phyloP scores from a whole-genome alignment of 2,888 invertebrate species.

The Plusia festucae region DNA sequence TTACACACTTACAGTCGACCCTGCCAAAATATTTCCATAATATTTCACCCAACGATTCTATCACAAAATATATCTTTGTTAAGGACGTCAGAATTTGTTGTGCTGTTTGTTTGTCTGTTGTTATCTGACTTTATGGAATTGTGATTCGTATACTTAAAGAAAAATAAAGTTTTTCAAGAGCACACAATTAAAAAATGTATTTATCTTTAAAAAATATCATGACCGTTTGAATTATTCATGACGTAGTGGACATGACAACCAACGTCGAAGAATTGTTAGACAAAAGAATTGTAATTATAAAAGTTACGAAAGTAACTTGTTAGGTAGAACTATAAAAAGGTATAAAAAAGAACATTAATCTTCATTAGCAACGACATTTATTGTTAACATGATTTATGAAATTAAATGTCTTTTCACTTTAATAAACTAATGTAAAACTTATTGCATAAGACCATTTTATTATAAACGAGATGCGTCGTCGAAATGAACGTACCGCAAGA shows the following conservation, averaged over 20 bases:
- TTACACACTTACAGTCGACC: slow-evolving; percentile 56
- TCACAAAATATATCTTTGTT: slow-evolving; percentile 42
- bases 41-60: slow-evolving; percentile 54
- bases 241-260: background rate
- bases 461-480: slow-evolving; percentile 20
- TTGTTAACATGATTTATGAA: slow-evolving; percentile 51
- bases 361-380: slow-evolving; percentile 50
- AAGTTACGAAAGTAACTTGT: slow-evolving; percentile 47
- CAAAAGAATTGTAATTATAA: slow-evolving; percentile 42
- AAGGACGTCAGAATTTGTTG: slow-evolving; percentile 26
- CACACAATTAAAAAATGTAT: no score
- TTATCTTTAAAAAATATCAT: no score
- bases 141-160: no score
- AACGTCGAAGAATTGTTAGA: background rate
- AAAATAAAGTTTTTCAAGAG: no score
- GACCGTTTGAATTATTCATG: background rate
- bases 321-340: slow-evolving; percentile 46
- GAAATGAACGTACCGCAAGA: slow-evolving; percentile 22
- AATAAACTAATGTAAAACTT: slow-evolving; percentile 41
- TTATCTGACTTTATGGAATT: background rate
- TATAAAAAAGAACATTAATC: slow-evolving; percentile 45
- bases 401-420: slow-evolving; percentile 28
- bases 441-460: slow-evolving; percentile 45
- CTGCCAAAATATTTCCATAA: slow-evolving; percentile 58
- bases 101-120: slow-evolving; percentile 2